Base-by-base conservation (phyloP, 2,888 invertebrate species). In the Metopia argyrocephala region DNA sequence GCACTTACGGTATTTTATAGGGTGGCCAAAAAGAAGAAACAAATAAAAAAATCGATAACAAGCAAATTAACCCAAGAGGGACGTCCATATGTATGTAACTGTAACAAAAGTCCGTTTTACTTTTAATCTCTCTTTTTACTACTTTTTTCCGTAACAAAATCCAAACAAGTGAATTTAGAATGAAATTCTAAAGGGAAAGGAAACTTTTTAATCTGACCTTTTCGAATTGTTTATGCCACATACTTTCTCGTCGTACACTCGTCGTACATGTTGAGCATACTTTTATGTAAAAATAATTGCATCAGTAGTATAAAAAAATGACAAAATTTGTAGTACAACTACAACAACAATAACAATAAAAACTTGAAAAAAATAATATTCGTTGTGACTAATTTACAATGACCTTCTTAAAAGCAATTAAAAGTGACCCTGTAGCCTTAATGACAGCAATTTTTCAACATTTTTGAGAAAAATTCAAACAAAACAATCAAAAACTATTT, bases 391-490 rank as follows among this genome's bases (percentile, higher is more conserved):
- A 84, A 84, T 85, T 85, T 82, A 78, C 83, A 78, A 73, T 84
- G 85, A 85, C 89, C 88, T 89, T 88, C 88, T 86, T 83, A 69
- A 87, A 88, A 87, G 89, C 87, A 88, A 88, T 88, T 88, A 88
- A 88, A 86, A 87, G 85, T 86, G 86, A 87, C 89, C 89, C 87
- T 84, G 83, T 38, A 15, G 15, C 84, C 85, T 85, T 87, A 88
- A 88, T 86, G 87, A 78, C 84, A 83, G 85, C 85, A 86, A 89
- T 89, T 88, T 87, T 86, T 88, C 88, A 87, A 73, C 84, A 48
- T 48, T 83, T 78, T 83, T 70, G 27, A 12, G 15, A 15, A 38
- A 69, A 64, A 48, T 50, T 25, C 9, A 56, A 78, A 70, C 48
- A 62, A 62, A 38, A 62, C 9, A 38, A 38, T 12, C 38, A 15